These are phyloP conservation scores for Lasiurus cinereus DNA, from an alignment of 2,113 vertebrate genomes.

Conservation along the genomic window DNA sequence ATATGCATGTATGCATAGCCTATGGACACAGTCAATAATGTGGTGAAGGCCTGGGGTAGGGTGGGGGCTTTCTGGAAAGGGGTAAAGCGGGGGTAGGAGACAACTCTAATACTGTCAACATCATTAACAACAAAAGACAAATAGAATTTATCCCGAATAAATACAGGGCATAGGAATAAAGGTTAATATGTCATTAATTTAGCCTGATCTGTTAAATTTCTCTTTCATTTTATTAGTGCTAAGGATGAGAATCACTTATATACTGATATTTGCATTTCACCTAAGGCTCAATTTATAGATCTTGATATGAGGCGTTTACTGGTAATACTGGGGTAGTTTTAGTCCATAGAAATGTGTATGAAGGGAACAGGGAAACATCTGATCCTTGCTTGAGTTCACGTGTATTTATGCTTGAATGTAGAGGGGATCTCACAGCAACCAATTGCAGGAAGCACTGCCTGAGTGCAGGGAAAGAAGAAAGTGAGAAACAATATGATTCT, in stretches of 20 bases:
- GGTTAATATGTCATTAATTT: neutral
- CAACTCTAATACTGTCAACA: neutral
- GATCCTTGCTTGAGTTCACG: neutral
- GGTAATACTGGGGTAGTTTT: fast-evolving
- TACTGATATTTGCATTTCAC: neutral
- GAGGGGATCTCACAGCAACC: too few species aligned
- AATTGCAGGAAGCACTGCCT: neutral
- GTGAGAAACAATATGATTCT: neutral
- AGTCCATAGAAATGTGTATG: too few species aligned
- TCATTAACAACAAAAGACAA: neutral
- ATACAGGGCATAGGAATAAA: neutral
- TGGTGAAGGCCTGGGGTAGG: neutral
- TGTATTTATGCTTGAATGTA: fast-evolving
- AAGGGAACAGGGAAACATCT: neutral
- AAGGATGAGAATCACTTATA: neutral
- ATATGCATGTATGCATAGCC: neutral
- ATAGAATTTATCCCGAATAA: neutral
- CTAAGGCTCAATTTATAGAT: neutral
- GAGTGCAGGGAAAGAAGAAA: neutral
- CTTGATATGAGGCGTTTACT: neutral
- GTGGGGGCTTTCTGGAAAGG: neutral
- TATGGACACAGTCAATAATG: neutral
- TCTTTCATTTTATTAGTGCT: neutral
- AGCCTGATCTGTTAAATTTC: neutral
- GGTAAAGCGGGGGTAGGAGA: neutral